A percentile compares a stretch with the other conserved stretches of the same genome.
phyloP scores from a whole-genome alignment of 2,888 invertebrate species.

The Caenorhabditis zanzibari region DNA sequence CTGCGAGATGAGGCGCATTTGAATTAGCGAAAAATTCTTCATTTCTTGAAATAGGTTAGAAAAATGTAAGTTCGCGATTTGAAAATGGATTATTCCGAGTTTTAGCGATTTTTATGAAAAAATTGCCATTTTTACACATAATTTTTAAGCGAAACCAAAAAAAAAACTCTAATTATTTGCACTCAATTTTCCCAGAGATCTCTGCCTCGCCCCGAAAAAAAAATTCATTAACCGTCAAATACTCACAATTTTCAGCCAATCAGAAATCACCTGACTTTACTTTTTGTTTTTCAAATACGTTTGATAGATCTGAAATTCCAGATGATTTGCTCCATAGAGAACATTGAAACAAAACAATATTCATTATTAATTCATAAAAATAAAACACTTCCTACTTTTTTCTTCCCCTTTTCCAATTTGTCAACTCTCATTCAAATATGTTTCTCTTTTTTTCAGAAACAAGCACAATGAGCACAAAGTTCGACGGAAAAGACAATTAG shows the following conservation, averaged over 20 bases:
- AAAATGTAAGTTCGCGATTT: too few relatives aligned
- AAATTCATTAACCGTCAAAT: neutral
- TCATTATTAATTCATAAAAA: neutral
- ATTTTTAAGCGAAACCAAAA: too few relatives aligned
- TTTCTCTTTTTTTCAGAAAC: constrained; percentile 1
- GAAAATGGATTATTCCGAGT: too few relatives aligned
- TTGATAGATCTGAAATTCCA: too few relatives aligned
- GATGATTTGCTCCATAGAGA: too few relatives aligned
- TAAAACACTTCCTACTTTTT: neutral
- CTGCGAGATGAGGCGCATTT: too few relatives aligned
- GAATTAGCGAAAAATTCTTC: too few relatives aligned
- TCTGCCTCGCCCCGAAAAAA: neutral
- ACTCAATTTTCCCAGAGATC: neutral
- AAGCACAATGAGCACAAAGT: constrained; percentile 34
- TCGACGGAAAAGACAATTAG: constrained; percentile 35
- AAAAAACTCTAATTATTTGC: too few relatives aligned
- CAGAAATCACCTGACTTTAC: neutral
- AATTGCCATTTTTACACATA: too few relatives aligned
- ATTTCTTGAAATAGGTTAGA: too few relatives aligned
- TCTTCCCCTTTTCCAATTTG: constrained; percentile 6
- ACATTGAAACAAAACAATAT: constrained; percentile 8
- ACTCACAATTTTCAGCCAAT: constrained; percentile 10
- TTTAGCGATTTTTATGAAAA: too few relatives aligned
- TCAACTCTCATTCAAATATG: constrained; percentile 8
- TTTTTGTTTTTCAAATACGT: constrained; percentile 9